A percentile compares a stretch with the other conserved stretches of the same genome.
phyloP scores from a whole-genome alignment of 1,140 invertebrate species.

The Atopsyche davidsoni region DNA sequence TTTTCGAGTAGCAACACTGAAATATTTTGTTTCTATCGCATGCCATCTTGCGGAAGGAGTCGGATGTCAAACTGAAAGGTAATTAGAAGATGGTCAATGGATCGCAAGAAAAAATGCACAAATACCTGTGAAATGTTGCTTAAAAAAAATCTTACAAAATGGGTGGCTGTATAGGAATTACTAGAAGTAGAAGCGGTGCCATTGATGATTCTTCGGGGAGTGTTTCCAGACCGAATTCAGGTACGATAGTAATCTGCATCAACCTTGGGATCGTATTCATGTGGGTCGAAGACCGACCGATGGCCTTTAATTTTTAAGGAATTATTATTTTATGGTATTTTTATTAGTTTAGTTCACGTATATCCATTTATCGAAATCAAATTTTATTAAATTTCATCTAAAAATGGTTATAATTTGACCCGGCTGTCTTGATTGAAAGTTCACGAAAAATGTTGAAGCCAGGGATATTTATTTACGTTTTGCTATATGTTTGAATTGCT shows the following conservation, averaged over 20 bases:
- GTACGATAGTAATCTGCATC: slow-evolving; percentile 45
- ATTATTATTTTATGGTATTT: slow-evolving; percentile 16
- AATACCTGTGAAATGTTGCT: slow-evolving; percentile 20
- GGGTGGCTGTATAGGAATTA: slow-evolving; percentile 80
- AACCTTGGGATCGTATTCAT: slow-evolving; percentile 20
- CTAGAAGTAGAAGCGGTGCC: slow-evolving; percentile 68
- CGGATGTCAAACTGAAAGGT: slow-evolving; percentile 24
- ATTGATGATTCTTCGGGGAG: slow-evolving; percentile 70
- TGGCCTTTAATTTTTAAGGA: slow-evolving; percentile 22
- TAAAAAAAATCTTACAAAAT: slow-evolving; percentile 48
- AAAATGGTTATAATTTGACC: too few species aligned
- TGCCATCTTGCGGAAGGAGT: slow-evolving; percentile 22
- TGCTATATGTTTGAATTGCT: too few species aligned
- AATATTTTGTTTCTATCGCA: too few species aligned
- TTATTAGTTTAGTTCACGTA: too few species aligned
- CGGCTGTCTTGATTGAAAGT: too few species aligned
- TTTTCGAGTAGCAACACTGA: too few species aligned
- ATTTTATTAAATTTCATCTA: too few species aligned
- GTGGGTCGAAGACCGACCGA: slow-evolving; percentile 12
- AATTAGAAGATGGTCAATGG: slow-evolving; percentile 13
- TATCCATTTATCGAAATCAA: too few species aligned
- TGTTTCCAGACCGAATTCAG: slow-evolving; percentile 68
- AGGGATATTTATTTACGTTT: too few species aligned
- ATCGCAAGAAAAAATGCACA: slow-evolving; percentile 13
- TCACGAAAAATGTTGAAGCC: too few species aligned